Percentiles rank a stretch among this genome's conserved stretches.
Conservation (phyloP, 2,797 vertebrate species). For the Heliangelus exortis region DNA sequence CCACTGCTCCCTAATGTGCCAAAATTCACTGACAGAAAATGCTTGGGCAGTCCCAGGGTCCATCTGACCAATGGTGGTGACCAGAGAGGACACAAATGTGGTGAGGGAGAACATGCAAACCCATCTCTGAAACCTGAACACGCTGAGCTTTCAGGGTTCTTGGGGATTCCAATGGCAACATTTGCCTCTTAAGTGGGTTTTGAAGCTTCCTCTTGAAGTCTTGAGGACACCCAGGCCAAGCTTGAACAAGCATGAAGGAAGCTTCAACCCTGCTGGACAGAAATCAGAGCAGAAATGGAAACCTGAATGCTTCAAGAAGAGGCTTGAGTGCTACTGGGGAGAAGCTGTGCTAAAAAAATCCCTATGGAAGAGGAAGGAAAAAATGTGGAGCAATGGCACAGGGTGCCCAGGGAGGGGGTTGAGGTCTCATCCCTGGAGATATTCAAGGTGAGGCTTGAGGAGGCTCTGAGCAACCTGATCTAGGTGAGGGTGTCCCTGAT, state of each 20-base stretch:
- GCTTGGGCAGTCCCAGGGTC: background rate
- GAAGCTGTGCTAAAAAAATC: background rate
- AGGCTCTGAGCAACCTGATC: too few relatives aligned
- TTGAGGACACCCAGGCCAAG: background rate
- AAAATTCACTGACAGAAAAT: background rate
- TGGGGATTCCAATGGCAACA: rapidly evolving
- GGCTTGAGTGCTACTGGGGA: background rate
- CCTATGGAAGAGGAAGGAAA: background rate
- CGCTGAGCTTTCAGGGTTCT: background rate
- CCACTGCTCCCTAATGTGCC: background rate
- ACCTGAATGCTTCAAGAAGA: background rate
- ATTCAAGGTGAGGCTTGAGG: too few relatives aligned
- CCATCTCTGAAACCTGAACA: background rate
- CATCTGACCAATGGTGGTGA: background rate
- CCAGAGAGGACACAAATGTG: background rate
- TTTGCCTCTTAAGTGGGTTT: background rate
- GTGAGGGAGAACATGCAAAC: background rate
- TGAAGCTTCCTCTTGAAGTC: background rate
- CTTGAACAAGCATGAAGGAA: background rate
- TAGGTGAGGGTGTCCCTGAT: too few relatives aligned
- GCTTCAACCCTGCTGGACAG: background rate
- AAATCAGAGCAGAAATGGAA: background rate
- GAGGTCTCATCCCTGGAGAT: too few relatives aligned
- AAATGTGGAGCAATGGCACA: background rate
- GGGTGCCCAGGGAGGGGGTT: too few relatives aligned